These are phyloP conservation scores for Pelvicachromis taeniatus DNA, from an alignment of 2,113 vertebrate species.

Conservation along the genomic window DNA sequence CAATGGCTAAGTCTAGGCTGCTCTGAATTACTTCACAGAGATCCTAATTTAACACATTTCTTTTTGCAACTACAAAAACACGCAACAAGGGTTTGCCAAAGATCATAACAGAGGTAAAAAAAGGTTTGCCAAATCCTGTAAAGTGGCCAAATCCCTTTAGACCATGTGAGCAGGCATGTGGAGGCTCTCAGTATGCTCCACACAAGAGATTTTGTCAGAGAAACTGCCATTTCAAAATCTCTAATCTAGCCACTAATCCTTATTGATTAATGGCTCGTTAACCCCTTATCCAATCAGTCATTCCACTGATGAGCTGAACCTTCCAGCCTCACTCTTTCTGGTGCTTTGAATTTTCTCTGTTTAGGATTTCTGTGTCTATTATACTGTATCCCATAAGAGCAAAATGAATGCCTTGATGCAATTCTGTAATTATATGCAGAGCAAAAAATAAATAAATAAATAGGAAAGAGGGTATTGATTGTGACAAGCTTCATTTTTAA, in stretches of 20 bases:
- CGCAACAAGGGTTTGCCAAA: slow-evolving; percentile 15
- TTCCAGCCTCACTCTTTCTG: background rate
- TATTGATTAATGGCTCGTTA: slow-evolving; percentile 49
- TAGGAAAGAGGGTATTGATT: background rate
- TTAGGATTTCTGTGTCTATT: background rate
- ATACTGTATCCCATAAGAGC: background rate
- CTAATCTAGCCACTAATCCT: slow-evolving; percentile 29
- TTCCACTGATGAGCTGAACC: slow-evolving; percentile 2
- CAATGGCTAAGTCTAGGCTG: background rate
- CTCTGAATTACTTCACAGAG: background rate
- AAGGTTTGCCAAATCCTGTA: slow-evolving; percentile 29
- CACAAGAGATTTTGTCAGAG: slow-evolving; percentile 7
- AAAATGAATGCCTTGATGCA: background rate
- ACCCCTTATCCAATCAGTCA: slow-evolving; percentile 21
- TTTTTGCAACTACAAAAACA: slow-evolving; percentile 8
- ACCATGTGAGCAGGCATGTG: slow-evolving; percentile 1
- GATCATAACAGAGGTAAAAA: slow-evolving; percentile 16
- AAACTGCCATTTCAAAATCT: slow-evolving; percentile 5
- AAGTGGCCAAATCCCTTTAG: slow-evolving; percentile 36
- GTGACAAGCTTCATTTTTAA: background rate
- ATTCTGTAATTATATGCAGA: background rate
- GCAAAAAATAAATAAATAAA: background rate
- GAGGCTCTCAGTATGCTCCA: background rate
- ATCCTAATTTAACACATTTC: slow-evolving; percentile 26
- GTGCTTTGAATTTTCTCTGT: background rate